Base-by-base conservation (phyloP, 2,113 vertebrate genomes). In the Lota lota region DNA sequence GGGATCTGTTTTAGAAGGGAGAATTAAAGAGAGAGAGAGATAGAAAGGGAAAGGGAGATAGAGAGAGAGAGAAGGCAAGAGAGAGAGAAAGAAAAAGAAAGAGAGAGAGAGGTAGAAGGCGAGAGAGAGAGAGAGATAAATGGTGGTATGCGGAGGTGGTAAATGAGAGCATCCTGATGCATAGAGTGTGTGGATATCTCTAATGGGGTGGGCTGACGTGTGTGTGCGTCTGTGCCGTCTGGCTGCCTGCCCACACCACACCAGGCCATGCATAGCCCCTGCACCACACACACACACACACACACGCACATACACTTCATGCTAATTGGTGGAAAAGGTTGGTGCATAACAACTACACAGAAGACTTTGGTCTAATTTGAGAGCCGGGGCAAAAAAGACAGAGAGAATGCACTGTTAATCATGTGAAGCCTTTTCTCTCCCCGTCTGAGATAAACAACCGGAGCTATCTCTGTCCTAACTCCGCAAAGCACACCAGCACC, bases 151-250 rank as follows among this genome's bases (percentile, higher is more conserved):
- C 80, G 83, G 73, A 88, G 81, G 83, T 71, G 78, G 84, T 88
- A 89, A 91, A 89, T 88, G 88, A 90, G 78, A 85, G 81, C 76
- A 83, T 86, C 83, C 79, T 87, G 79, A 89, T 89, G 83, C 76
- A 74, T 72, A 73, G 63, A 82, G 83, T 78, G 81, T 79, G 79
- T 73, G 81, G 80, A 88, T 77, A 76, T 84, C 83, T 81, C 81
- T 87, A 87, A 88, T 85, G 84, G 83, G 79, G 67, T 73, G 81
- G 63, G 53, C 83, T 87, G 79, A 84, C 82, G 7, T 47, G 40
- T 14, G 40, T 47, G 40, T 47, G 40, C 2, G 7, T 47, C 10
- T 47, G 40, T 81, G 78, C 80, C 80, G 83, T 81, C 87, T 84
- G 83, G 70, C 76, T 74, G 74, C 53, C 69, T 77, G 69, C 72